phyloP scores from a whole-genome alignment of 2,113 vertebrate species.

The Struthidea cinerea region DNA sequence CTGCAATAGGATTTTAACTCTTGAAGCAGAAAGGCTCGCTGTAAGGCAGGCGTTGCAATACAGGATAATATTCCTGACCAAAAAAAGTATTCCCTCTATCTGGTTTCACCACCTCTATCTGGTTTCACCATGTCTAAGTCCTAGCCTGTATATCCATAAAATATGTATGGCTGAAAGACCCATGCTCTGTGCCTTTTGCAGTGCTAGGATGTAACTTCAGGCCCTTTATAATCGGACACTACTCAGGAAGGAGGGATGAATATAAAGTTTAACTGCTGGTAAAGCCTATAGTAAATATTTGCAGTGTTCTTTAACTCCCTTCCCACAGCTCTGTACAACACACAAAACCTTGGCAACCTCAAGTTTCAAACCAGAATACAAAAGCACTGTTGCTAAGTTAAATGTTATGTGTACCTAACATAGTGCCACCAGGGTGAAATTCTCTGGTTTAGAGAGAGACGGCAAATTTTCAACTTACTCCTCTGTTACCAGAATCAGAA shows the following conservation, averaged over 20 bases:
- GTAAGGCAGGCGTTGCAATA: neutral
- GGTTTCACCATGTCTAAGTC: neutral
- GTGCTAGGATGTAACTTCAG: neutral
- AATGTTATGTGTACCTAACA: neutral
- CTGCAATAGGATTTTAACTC: neutral
- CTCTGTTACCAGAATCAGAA: neutral
- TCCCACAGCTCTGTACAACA: neutral
- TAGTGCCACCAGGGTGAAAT: neutral
- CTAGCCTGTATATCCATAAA: neutral
- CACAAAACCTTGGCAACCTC: neutral
- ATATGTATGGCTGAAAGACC: neutral
- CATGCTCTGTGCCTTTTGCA: neutral
- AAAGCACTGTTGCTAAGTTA: neutral
- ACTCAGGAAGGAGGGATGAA: neutral
- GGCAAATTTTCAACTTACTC: neutral
- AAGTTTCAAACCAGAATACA: neutral
- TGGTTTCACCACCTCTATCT: neutral
- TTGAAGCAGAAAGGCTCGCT: neutral
- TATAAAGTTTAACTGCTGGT: neutral
- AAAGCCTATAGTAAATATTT: conserved; percentile 38
- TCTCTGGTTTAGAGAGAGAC: neutral
- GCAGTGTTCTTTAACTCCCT: neutral
- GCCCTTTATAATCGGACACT: neutral
- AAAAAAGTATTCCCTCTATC: neutral
- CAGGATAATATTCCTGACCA: neutral